Base-by-base conservation (phyloP, 2,113 vertebrate genomes). In the Isichthys henryi region DNA sequence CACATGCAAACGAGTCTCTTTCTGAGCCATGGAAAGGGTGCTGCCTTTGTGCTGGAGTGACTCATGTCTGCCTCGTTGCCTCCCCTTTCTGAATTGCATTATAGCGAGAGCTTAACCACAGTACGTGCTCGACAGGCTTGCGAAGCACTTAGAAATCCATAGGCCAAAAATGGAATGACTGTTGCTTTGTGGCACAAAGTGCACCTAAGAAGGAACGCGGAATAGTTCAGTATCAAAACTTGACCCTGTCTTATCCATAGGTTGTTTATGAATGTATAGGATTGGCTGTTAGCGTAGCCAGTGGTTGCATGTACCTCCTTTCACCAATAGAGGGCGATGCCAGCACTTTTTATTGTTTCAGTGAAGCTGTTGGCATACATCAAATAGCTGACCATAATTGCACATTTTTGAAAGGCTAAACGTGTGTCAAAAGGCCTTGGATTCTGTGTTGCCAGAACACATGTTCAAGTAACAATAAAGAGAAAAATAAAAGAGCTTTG, bases 291-390 rank as follows among this genome's bases (percentile, higher is more conserved):
- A 77, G 70, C 31, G 39, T 82, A 74, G 49, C 23, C 49, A 82
- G 74, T 45, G 23, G 31, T 88, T n/a, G 39, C 15, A 10, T 27
- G 21, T 53, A n/a, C 83, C 8, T 80, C 70, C 86, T 89, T 49
- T 89, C 74, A 90, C 91, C 92, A 91, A 93, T 82, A 92, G 91
- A 91, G 91, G 91, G 91, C 90, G 88, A 89, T 84, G 74, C 83
- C 70, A 87, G 35, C 88, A 90, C 89, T 89, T 19, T 45, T 45
- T 56, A 62, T 39, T 15, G 19, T 8, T 35, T 19, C 5, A 13
- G 17, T 58, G 27, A 17, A 43, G 35, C 5, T 0, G n/a, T 31
- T 52, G 52, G 43, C 66, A n/a, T 82, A 48, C 39, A 43, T 56
- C 86, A 56, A 74, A 77, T 8, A 53, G 85, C 52, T 56, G 48